Evolutionary conservation across 2,888 invertebrate species (phyloP), one percentile per base, ranked within the genome.

Genomic region (Drosophila atroscutellata): DNA sequence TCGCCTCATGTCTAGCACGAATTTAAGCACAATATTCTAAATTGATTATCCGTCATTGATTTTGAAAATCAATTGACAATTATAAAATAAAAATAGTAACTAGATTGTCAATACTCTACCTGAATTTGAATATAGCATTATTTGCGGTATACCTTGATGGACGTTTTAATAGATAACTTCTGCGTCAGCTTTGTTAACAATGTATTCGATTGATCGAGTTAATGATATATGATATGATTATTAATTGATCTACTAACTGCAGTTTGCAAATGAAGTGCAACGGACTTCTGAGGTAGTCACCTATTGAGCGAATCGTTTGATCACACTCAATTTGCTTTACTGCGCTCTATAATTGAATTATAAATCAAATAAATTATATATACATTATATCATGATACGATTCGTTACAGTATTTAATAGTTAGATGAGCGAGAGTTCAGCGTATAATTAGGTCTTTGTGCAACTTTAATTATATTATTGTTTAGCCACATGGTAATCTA

Each of bases 231-330:
- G 11, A 56, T 57, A 24, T 52, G 42, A n/a, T 0, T 26, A 39
- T 47, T 28, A 0, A 13, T n/a, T 37, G 45, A 50, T 18, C 30
- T 24, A 15, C 13, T 42, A 63, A 70, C 34, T 64, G 8, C 18
- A 30, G 30, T 8, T 28, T 28, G 61, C 26, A 39, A 24, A 37
- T n/a, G 8, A 65, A 65, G 52, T 65, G 47, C 64, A 57, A 50
- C 15, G 56, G 13, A 37, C 70, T 42, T 42, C 28, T 51, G 18
- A 50, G 72, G 9, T 49, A 34, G 26, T 13, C 57, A 24, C n/a
- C 42, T 50, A 11, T 13, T 24, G n/a, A 5, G 24, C 6, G 15
- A 42, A 30, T 28, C 18, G 34, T 4, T 39, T 26, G 26, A 42
- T 57, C 50, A 37, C 30, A 47, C 32, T 39, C 50, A 30, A 47